phyloP scores from a whole-genome alignment of 2,797 vertebrate genomes.

The Eupleurogrammus muticus region DNA sequence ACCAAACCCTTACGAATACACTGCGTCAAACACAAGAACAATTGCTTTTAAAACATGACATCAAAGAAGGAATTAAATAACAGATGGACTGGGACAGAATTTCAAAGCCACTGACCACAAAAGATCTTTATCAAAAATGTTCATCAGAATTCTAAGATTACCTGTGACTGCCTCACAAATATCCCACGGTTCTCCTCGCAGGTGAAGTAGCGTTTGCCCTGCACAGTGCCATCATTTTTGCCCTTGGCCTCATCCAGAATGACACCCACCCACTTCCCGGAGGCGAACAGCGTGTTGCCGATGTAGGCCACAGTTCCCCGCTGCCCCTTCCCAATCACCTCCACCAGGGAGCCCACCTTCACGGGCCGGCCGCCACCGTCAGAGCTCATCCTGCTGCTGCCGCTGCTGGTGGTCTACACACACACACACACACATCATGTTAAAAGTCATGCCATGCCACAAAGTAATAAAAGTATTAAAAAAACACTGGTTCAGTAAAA shows the following conservation, averaged over 20 bases:
- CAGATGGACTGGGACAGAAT: neutral
- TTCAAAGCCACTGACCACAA: too few species aligned
- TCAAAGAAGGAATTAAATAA: constrained; percentile 13
- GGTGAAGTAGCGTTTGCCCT: constrained; percentile 94
- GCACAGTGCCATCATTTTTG: constrained; percentile 95
- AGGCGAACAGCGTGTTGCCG: constrained; percentile 93
- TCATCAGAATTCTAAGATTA: constrained; percentile 67
- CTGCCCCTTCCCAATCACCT: constrained; percentile 95
- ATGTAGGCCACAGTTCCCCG: constrained; percentile 93
- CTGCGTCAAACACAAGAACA: constrained; percentile 23
- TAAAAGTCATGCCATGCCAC: too few species aligned
- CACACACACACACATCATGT: neutral
- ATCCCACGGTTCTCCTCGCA: constrained; percentile 94
- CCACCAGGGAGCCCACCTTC: constrained; percentile 92
- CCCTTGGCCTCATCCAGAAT: constrained; percentile 94
- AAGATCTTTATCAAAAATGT: too few species aligned
- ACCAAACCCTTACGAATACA: constrained; percentile 32
- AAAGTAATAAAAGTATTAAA: too few species aligned
- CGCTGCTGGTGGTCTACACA: constrained; percentile 84
- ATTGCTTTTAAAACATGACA: constrained; percentile 1
- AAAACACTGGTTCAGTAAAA: too few species aligned
- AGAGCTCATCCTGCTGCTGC: constrained; percentile 92
- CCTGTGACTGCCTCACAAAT: constrained; percentile 95
- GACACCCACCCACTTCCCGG: constrained; percentile 96
- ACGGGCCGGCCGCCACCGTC: constrained; percentile 88